These are phyloP conservation scores for Camponotus floridanus DNA, from an alignment of 1,140 invertebrate genomes.

Conservation along the genomic window DNA sequence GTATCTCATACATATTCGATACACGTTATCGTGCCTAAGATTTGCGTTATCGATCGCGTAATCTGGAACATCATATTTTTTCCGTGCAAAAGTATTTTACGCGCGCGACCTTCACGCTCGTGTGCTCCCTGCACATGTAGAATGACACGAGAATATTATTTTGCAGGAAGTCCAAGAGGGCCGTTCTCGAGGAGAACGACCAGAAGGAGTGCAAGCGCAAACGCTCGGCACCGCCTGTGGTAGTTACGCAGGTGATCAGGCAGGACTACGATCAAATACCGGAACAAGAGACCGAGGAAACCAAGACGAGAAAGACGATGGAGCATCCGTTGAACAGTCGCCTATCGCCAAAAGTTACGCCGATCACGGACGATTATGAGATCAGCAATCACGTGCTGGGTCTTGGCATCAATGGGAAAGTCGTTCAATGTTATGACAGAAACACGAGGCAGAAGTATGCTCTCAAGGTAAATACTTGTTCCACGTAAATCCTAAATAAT, in stretches of 20 bases:
- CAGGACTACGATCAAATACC: constrained; percentile 46
- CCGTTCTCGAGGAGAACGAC: constrained; percentile 66
- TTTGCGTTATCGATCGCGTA: constrained; percentile 51
- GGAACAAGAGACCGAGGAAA: constrained; percentile 28
- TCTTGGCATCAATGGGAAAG: constrained; percentile 99
- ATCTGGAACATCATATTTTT: constrained; percentile 53
- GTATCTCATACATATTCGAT: constrained; percentile 25
- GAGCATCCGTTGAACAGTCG: constrained; percentile 76
- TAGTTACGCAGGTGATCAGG: constrained; percentile 38
- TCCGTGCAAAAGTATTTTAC: neutral
- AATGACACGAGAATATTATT: neutral
- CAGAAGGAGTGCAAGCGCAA: constrained; percentile 69
- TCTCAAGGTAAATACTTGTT: constrained; percentile 90
- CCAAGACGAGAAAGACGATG: constrained; percentile 69
- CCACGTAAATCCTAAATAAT: neutral
- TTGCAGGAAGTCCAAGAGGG: constrained; percentile 73
- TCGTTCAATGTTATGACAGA: constrained; percentile 91
- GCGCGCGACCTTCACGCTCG: constrained; percentile 37
- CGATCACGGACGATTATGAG: constrained; percentile 96
- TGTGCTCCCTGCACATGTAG: neutral
- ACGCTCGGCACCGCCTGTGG: constrained; percentile 56
- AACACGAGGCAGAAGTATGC: constrained; percentile 92
- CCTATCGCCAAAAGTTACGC: constrained; percentile 89
- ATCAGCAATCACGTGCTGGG: constrained; percentile 98
- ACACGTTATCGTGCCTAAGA: constrained; percentile 51